Base-by-base conservation (phyloP, 23 tunicate genomes). In the Ascidia mentula region DNA sequence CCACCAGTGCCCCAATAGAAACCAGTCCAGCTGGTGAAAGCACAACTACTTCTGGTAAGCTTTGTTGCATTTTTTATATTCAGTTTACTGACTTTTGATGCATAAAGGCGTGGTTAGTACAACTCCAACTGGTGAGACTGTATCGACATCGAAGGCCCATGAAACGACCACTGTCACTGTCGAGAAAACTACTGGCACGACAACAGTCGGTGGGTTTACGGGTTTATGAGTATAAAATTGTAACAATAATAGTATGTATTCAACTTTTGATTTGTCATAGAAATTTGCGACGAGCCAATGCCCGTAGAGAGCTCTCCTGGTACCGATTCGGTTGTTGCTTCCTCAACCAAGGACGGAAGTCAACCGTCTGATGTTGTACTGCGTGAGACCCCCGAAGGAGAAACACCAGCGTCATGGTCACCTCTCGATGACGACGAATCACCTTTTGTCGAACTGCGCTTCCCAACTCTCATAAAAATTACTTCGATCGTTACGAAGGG, bases 271-370 rank as follows among this genome's bases (percentile, higher is more conserved):
- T 71, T 33, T 37, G 72, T 40, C 37, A 4, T 35, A 87, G 91
- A 83, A 84, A 69, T 90, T 7, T 90, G 96, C 69, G 89, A 80
- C 32, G 86, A 84, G 69, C 77, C 72, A 12, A 82, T 91, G 87
- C 84, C 59, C 7, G 59, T 86, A 30, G 97, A 82, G 37, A 45
- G 75, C 15, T 18, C 76, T 39, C 45, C 30, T 36, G 13, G 38
- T 5, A 60, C 72, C 20, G 72, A 76, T 8, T 74, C 36, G 7
- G 53, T 91, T 31, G 53, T 45, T 40, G 90, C 90, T 31, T 90
- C 96, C 24, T 84, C 89, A 0, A 73, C 38, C 36, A 84, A 75
- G 40, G 72, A 40, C 60, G 82, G 72, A 36, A 59, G 71, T 31
- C 80, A 80, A 61, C 90, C 96, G 18, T 31, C 22, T 31, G 61